Evolutionary conservation across 2,797 vertebrate species (phyloP), one percentile per base, ranked within the genome.

Genomic region (Argyrosomus regius): DNA sequence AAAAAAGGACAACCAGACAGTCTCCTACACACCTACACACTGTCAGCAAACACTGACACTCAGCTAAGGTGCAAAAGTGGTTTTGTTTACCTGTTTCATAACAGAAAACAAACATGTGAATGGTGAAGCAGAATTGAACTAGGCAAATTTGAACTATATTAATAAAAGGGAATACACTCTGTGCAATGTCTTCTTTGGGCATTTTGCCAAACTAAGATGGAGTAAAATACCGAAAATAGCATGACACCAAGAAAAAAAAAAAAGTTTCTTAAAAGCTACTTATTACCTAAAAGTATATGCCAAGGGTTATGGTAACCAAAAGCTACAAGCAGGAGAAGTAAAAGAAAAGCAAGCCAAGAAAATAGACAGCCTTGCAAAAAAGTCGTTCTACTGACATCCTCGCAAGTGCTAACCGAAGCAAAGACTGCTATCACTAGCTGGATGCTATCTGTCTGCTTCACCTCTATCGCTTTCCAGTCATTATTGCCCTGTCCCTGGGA

Each of bases 401-500:
- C 62, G 81, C 86, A 89, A 93, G 86, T 93, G 92, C 92, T 86
- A 92, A 91, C 88, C 84, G 82, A 89, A 93, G 93, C 92, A 93
- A 91, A 92, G 90, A 83, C 85, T 74, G 74, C 87, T 90, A 86
- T 92, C 91, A 87, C 87, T 81, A 87, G 85, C 87, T 66, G 89
- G 90, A 89, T 88, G 84, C 91, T 88, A 94, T 94, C 92, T 85
- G 88, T 92, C 91, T 91, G 90, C 88, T 87, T 92, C 91, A 92
- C 91, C 93, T 92, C 92, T 92, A 92, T 92, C 88, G 93, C 91
- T 92, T 92, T 91, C 87, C 83, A 89, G 87, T 91, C 91, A 91
- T 93, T 94, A 93, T 89, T 93, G 87, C 87, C 82, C 92, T 87
- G 90, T 93, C 91, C 81, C 85, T 77, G 84, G 90, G 90, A 92